Evolutionary conservation across 2,888 invertebrate genomes (phyloP), one percentile per base, ranked within the genome.

Genomic region (Branchellion lobata): DNA sequence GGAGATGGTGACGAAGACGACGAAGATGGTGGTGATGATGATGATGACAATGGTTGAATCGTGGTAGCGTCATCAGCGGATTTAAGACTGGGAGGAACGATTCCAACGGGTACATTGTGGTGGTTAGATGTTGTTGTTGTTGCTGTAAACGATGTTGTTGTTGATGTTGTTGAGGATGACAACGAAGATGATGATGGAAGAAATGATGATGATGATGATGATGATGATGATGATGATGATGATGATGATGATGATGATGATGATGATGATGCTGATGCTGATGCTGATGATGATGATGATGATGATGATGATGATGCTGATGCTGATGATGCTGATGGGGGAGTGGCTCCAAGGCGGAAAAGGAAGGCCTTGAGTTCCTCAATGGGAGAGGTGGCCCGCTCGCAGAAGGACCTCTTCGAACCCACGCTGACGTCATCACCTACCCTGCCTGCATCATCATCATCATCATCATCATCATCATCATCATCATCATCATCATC

Each of bases 281-380:
- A 3, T 65, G 65, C 47, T 14, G n/a, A 40, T 14, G 40, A 14
- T 40, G 40, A 8, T 24, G 74, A 3, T 65, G 65, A 65, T 29
- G 29, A 71, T 31, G 34, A 18, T 71, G 34, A 18, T 71, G 71
- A 71, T 57, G 61, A n/a, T 57, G 61, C 3, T 57, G 61, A 31
- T 57, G 61, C 29, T 34, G 76, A 31, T 57, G 33, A 57, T 57
- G 61, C 21, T 57, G 61, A 57, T 53, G 61, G 21, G 8, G 61
- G 5, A 18, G 61, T 24, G 11, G 21, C n/a, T 57, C 61, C 61
- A 5, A 57, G 24, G 5, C 61, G 11, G 5, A 57, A 57, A 21
- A 77, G 31, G 53, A 65, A 77, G 2, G 77, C 61, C 33, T 77
- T 77, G 31, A 77, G 65, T 31, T 77, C 77, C 24, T 77, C 77